Evolutionary conservation across 2,888 invertebrate species (phyloP), one percentile per base, ranked within the genome.

Genomic region (Gnatocerus cornutus): DNA sequence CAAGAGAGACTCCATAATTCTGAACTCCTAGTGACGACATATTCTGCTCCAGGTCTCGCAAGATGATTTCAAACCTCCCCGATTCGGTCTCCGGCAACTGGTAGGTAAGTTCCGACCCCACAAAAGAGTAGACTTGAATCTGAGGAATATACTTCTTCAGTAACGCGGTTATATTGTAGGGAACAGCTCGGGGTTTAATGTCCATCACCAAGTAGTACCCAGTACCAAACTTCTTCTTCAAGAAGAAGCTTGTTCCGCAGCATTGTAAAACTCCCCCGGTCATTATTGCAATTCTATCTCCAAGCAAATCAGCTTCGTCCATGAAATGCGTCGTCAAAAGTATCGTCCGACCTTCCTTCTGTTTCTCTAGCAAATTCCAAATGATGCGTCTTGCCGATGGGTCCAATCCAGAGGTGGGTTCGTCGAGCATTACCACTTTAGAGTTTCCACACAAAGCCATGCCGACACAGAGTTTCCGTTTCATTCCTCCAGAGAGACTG

Each of bases 261-360:
- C 94, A 93, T 79, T 92, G 91, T 33, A 95, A 85, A 29, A 89
- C 87, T 0, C 95, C 95, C 55, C 89, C 88, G 1, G 92, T 89
- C 92, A 95, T 92, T 69, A 95, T 94, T 5, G 93, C 94, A 73
- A 95, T 93, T 50, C 93, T 87, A 84, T 95, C 94, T 0, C 94
- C 94, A 0, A 94, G 86, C 50, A 92, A 87, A 82, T 95, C 95
- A 0, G 95, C 94, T 83, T 95, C 94, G 78, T 95, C 94, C 94
- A 95, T 94, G 80, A 92, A 93, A 82, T 95, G 93, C 0, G 93
- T 93, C 0, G 94, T 92, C 69, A 95, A 85, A 41, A 95, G 86
- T 79, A 95, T 88, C 0, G 94, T 93, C 9, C 93, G 88, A 13
- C 91, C 92, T 21, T 21, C 21, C 4, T 21, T 21, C 4, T 21